phyloP scores from a whole-genome alignment of 2,888 invertebrate genomes.

The Gisinianus flammeolus region DNA sequence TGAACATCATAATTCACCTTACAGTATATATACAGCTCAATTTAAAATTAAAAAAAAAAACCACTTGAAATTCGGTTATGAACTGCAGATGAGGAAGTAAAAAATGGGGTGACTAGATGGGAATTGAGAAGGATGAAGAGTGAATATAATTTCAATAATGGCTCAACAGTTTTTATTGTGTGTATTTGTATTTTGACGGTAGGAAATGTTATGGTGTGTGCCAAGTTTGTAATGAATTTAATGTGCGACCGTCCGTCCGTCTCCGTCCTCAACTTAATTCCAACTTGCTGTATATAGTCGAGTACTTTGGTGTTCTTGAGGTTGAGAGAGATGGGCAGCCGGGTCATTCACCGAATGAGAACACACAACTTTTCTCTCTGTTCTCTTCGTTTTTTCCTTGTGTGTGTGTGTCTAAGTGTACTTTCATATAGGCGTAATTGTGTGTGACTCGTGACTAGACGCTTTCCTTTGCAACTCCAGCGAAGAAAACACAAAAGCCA shows the following conservation, averaged over 20 bases:
- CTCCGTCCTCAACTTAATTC: not conserved
- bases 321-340: slow-evolving; percentile 5
- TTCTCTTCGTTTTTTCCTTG: not conserved
- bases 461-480: not conserved
- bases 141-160: not conserved
- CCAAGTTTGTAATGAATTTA: too few species aligned
- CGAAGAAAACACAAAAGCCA: not conserved
- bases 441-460: not conserved
- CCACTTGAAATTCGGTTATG: too few species aligned
- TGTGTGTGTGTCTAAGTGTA: not conserved
- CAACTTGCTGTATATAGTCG: slow-evolving; percentile 1
- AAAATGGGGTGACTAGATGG: not conserved
- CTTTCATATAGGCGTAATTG: not conserved
- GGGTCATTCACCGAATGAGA: slow-evolving; percentile 50
- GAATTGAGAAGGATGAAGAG: not conserved
- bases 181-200: not conserved
- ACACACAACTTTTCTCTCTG: slow-evolving; percentile 23
- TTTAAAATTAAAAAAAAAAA: too few species aligned
- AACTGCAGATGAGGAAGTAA: not conserved
- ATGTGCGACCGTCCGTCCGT: not conserved
- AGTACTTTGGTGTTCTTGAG: not conserved
- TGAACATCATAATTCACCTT: too few species aligned
- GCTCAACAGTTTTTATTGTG: not conserved
- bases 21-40: too few species aligned
- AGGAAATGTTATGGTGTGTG: not conserved